Conservation (phyloP, 2,797 vertebrate species). For the Gymnodraco acuticeps region DNA sequence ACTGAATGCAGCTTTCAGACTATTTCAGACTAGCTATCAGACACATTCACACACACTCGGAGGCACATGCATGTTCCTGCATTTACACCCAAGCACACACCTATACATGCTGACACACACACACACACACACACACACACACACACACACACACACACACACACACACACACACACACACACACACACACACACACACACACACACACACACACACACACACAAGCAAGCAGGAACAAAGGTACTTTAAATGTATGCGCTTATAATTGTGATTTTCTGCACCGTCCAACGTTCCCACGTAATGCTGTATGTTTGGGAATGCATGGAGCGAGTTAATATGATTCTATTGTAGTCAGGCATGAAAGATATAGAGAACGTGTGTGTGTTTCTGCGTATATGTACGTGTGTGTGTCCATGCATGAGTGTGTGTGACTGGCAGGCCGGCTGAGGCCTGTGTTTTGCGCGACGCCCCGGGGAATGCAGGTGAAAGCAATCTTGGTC, state of each 20-base stretch:
- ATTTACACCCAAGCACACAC: constrained; percentile 19
- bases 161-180: constrained; percentile 17
- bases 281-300: constrained; percentile 67
- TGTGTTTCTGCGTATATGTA: constrained; percentile 36
- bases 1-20: constrained; percentile 79
- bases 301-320: constrained; percentile 75
- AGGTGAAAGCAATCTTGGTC: constrained; percentile 88
- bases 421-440: constrained; percentile 76
- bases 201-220: constrained; percentile 23
- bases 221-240: constrained; percentile 68
- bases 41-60: constrained; percentile 40
- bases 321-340: constrained; percentile 78
- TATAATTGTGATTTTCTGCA: constrained; percentile 84
- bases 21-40: constrained; percentile 69
- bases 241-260: constrained; percentile 72
- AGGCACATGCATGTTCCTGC: constrained; percentile 25
- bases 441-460: constrained; percentile 81
- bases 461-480: constrained; percentile 79
- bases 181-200: constrained; percentile 21
- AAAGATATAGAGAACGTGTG: constrained; percentile 67
- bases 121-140: constrained; percentile 16
- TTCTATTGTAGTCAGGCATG: constrained; percentile 80
- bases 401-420: constrained; percentile 68
- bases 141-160: constrained; percentile 14
- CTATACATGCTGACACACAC: constrained; percentile 36